Evolutionary conservation across 2,797 vertebrate species (phyloP).

Genomic region (Poeciliopsis infans): DNA sequence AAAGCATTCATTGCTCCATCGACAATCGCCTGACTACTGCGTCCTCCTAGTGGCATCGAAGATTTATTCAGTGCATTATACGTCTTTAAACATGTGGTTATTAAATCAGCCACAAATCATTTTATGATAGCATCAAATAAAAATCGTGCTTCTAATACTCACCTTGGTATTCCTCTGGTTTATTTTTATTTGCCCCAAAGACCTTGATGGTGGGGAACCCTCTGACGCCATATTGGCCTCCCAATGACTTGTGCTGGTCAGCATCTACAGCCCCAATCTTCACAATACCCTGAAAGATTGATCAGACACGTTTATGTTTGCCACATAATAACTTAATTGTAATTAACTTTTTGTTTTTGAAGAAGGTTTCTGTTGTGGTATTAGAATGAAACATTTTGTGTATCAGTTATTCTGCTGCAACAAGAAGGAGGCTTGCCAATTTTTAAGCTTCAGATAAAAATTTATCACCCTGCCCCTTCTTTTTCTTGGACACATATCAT

Average conservation of each 20-base stretch:
- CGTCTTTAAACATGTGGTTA: not conserved
- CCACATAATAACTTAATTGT: not conserved
- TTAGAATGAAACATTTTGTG: not conserved
- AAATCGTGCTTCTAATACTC: constrained; percentile 17
- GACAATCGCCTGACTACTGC: constrained; percentile 90
- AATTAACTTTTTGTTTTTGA: not conserved
- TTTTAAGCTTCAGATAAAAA: not conserved
- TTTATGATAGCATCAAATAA: not conserved
- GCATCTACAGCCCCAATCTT: constrained; percentile 95
- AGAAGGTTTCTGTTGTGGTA: not conserved
- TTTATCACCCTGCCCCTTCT: not conserved
- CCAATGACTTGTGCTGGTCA: constrained; percentile 92
- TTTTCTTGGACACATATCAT: not conserved
- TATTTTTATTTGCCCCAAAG: constrained; percentile 95
- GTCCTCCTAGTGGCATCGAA: constrained; percentile 81
- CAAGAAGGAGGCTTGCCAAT: not conserved
- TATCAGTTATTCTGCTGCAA: not conserved
- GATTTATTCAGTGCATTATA: not conserved
- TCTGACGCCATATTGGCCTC: constrained; percentile 89
- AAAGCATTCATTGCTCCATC: constrained; percentile 87
- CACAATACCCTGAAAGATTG: constrained; percentile 85
- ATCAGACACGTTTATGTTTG: not conserved
- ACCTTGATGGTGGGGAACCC: constrained; percentile 98
- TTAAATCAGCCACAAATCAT: not conserved
- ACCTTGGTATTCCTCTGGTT: constrained; percentile 96